Evolutionary conservation across 1,140 invertebrate species (phyloP), one percentile per base, ranked within the genome.

Genomic region (Branchinecta lindahli): DNA sequence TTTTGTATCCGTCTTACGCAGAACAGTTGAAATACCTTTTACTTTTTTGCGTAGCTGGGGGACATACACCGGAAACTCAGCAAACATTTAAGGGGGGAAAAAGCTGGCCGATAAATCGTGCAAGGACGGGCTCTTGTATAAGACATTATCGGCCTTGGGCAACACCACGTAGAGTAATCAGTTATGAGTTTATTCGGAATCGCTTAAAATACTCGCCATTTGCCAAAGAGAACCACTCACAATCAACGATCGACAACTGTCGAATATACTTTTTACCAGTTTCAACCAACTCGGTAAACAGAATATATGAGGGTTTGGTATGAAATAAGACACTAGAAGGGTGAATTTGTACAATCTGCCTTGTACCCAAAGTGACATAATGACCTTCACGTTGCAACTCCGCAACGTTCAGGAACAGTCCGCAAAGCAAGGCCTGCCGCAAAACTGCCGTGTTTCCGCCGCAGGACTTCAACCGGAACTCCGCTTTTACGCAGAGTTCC

Each of bases 321-420:
- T 86, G 80, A 76, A 88, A 87, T 66, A 95, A 78, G 66, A 84
- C 83, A 10, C 90, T 91, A 18, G 88, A 87, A 8, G 92, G 93
- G 81, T 96, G 93, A 76, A 96, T 89, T 46, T 82, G 78, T 8
- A 90, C 87, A 21, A 82, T 77, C 77, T 89, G 85, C 68, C 82
- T 83, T 33, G 83, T 84, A 46, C 82, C 81, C 68, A 87, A 75
- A 33, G 87, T 86, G 66, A 88, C 75, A 76, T 91, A 93, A 71
- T 83, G 79, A 65, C 83, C 85, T 75, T 90, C 86, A 73, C 81
- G 83, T 72, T 92, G 87, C 8, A 92, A 75, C 80, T 92, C 87
- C n/a, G 93, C 91, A 71, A 92, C 84, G 80, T 96, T 96, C 77
- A 89, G 88, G 76, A 91, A 94, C 15, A 96, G 81, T 15, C 93